phyloP scores from a whole-genome alignment of 2,797 vertebrate genomes.

The Squalus acanthias region DNA sequence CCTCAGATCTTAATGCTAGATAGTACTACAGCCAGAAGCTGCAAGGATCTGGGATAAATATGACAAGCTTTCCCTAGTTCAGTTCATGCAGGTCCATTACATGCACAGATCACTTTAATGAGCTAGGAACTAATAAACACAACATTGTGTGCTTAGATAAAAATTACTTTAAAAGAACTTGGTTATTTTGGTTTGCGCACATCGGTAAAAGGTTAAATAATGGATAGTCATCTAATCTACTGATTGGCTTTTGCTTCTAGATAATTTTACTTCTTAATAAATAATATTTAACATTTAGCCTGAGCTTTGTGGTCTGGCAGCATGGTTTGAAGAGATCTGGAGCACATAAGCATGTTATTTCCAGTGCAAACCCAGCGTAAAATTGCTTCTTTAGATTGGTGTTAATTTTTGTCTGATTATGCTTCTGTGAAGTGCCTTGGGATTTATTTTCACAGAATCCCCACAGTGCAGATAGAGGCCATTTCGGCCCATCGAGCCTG shows the following conservation, averaged over 20 bases:
- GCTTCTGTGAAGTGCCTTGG: not conserved
- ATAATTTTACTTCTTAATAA: not conserved
- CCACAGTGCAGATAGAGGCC: no score
- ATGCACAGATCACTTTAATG: not conserved
- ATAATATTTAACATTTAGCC: not conserved
- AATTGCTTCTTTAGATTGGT: not conserved
- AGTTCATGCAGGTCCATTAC: not conserved
- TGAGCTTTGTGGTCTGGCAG: not conserved
- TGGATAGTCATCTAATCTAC: not conserved
- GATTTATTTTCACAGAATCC: not conserved
- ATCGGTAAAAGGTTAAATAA: not conserved
- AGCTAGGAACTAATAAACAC: not conserved
- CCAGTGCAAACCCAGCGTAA: not conserved
- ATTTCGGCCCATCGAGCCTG: no score
- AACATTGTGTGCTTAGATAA: not conserved
- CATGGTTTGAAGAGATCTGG: not conserved
- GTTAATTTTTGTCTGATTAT: not conserved
- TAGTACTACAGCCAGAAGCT: not conserved
- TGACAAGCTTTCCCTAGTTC: not conserved
- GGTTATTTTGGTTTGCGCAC: not conserved
- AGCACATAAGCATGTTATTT: not conserved
- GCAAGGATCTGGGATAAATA: not conserved
- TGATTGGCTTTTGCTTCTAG: not conserved
- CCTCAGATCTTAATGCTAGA: not conserved
- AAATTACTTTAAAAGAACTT: not conserved